phyloP scores from a whole-genome alignment of 2,888 invertebrate species.

The Norana najaformis region DNA sequence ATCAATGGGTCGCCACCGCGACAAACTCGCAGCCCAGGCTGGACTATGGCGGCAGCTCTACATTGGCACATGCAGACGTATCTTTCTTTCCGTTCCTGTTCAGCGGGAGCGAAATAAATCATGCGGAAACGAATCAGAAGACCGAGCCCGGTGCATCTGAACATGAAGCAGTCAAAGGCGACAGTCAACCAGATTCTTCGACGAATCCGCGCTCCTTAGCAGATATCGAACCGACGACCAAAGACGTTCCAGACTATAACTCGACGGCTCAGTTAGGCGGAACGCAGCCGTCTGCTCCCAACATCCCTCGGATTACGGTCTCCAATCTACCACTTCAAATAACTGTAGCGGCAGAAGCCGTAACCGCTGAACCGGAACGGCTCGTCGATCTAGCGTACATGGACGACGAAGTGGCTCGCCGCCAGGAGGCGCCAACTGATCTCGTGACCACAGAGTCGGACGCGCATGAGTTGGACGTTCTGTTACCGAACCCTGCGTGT shows the following conservation, averaged over 20 bases:
- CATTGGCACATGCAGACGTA: background rate
- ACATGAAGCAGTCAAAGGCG: background rate
- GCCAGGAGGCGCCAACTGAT: background rate
- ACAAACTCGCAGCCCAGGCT: background rate
- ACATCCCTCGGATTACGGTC: background rate
- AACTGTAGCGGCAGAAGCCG: background rate
- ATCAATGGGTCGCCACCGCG: background rate
- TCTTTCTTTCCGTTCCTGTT: constrained; percentile 2
- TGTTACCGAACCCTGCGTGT: background rate
- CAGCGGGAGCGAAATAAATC: background rate
- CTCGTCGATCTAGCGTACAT: background rate
- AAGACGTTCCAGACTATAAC: background rate
- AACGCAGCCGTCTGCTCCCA: background rate
- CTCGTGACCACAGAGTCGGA: background rate
- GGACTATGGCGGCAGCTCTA: background rate
- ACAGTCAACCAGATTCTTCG: background rate
- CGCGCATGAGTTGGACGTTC: constrained; percentile 7
- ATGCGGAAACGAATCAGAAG: background rate
- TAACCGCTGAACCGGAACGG: background rate
- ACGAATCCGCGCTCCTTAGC: background rate
- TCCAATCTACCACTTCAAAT: background rate
- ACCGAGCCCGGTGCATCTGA: background rate
- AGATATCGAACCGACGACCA: background rate
- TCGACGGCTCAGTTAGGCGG: background rate
- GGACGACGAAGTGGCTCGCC: background rate